Evolutionary conservation across 1,140 invertebrate species (phyloP), one percentile per base, ranked within the genome.

Genomic region (Saxidomus purpurata): DNA sequence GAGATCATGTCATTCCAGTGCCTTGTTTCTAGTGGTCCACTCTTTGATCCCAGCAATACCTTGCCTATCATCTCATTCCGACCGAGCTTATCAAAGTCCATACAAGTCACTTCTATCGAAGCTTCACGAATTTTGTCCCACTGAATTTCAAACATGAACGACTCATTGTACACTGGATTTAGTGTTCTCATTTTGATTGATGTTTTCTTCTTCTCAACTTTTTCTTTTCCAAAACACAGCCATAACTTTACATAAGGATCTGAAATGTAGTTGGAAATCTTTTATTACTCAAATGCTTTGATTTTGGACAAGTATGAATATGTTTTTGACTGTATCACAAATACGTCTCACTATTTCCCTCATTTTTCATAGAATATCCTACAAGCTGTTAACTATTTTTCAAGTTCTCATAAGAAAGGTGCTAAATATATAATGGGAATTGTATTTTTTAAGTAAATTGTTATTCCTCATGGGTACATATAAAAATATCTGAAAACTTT

Each of bases 1-100:
- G 98, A 97, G 92, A 98, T 94, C 98, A 98, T 98, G 95, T 98
- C 97, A 76, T 98, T 96, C 98, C 98, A 99, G 94, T 99, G 98
- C 94, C 98, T 97, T 71, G 97, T 97, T 28, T 98, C 98, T 59
- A 98, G 97, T 28, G 98, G 98, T 80, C 98, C 98, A 92, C 97
- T 97, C 76, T 96, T 97, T 2, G 97, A 97, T 0, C 98, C 98
- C 63, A 98, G 97, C 13, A 97, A 97, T 17, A 98, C 97, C 95
- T 98, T 98, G n/a, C 98, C 98, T 95, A 98, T 98, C 87, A 98
- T 96, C 94, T 98, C 98, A 94, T 99, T 98, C 19, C 97, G 97
- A 17, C 98, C 98, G 86, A 98, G 97, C 94, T 98, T 98, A 96
- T 98, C 98, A 94, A 98, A 98, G 96, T 99, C 98, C 94, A 98